Conservation (phyloP, 2,113 vertebrate genomes). For the Sphyrna mokarran region DNA sequence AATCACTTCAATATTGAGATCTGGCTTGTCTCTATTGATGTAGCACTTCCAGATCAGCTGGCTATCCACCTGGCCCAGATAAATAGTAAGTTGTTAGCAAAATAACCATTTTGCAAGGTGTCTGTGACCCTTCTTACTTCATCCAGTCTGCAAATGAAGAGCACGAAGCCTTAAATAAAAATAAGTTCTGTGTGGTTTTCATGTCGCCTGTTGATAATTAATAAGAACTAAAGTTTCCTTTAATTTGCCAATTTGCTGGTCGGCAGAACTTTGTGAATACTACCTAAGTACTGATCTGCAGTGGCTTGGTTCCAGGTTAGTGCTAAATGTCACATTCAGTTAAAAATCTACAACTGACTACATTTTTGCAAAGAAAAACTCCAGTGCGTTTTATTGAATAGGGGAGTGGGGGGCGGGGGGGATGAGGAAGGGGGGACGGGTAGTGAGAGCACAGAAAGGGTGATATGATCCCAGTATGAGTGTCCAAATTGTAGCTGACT, state of each 20-base stretch:
- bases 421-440: no score
- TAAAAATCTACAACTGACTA: background rate
- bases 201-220: background rate
- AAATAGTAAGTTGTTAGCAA: background rate
- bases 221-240: background rate
- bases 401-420: background rate
- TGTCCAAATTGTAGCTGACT: background rate
- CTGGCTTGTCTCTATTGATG: background rate
- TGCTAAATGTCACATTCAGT: background rate
- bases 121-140: background rate
- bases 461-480: background rate
- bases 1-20: background rate
- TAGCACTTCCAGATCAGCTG: background rate
- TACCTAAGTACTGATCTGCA: background rate
- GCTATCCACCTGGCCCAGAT: background rate
- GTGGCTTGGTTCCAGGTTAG: background rate
- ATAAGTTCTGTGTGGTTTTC: background rate
- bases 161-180: background rate
- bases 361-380: background rate
- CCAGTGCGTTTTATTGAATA: background rate
- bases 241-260: background rate
- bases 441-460: background rate
- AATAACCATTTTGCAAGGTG: background rate
- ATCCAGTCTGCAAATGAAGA: background rate
- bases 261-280: background rate